phyloP scores from a whole-genome alignment of 2,888 invertebrate species.

The Poecilobothrus nobilitatus region DNA sequence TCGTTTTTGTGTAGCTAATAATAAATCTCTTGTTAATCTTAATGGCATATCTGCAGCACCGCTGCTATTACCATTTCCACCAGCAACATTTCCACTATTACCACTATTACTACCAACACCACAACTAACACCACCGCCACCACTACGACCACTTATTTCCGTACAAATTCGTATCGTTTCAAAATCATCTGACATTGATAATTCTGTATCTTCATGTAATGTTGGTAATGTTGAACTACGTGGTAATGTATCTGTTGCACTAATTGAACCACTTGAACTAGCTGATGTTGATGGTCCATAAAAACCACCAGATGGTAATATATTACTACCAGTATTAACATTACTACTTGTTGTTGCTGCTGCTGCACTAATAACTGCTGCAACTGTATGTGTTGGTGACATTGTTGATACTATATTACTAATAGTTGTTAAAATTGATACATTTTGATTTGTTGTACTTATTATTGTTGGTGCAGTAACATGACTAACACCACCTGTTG shows the following conservation, averaged over 20 bases:
- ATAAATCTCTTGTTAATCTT: conserved; percentile 69
- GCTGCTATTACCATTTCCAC: conserved; percentile 26
- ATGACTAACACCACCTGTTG: conserved; percentile 24
- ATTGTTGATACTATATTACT: conserved; percentile 22
- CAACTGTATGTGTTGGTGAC: conserved; percentile 24
- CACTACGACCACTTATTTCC: background rate
- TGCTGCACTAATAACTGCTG: conserved; percentile 21
- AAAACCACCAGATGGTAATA: conserved; percentile 23
- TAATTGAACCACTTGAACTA: conserved; percentile 42
- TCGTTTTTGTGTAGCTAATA: conserved; percentile 70
- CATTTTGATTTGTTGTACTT: conserved; percentile 19
- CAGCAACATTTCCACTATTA: background rate
- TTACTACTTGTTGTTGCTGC: conserved; percentile 37
- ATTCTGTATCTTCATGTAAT: conserved; percentile 77
- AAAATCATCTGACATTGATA: conserved; percentile 45
- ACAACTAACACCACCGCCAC: background rate
- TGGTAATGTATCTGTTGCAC: conserved; percentile 45
- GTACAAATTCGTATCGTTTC: conserved; percentile 33
- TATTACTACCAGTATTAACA: conserved; percentile 21
- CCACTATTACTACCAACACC: background rate
- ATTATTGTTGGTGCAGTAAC: conserved; percentile 27
- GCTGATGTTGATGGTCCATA: conserved; percentile 43
- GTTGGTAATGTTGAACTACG: conserved; percentile 62
- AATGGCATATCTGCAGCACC: conserved; percentile 43
- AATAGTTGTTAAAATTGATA: conserved; percentile 28